Conservation (phyloP, 2,888 invertebrate genomes). For the Andrena minutula region DNA sequence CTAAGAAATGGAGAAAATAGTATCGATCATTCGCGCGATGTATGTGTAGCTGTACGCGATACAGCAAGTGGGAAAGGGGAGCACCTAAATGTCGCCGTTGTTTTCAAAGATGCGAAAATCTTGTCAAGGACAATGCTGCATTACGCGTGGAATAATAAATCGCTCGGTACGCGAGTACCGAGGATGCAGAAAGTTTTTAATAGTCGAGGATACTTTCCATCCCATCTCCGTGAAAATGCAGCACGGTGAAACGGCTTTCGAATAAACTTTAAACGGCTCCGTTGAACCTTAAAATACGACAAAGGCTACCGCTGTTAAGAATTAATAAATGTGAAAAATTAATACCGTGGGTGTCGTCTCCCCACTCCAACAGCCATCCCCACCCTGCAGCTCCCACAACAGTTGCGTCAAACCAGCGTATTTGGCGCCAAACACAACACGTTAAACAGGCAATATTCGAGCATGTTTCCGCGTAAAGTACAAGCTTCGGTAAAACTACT, state of each 20-base stretch:
- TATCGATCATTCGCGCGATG: conserved; percentile 31
- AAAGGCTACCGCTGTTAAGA: neutral
- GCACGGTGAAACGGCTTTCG: neutral
- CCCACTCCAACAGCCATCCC: neutral
- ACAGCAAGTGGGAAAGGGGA: neutral
- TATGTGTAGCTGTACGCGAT: neutral
- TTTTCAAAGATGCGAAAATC: conserved; percentile 41
- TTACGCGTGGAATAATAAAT: conserved; percentile 15
- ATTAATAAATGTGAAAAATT: neutral
- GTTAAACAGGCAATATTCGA: conserved; percentile 7
- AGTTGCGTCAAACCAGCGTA: conserved; percentile 15
- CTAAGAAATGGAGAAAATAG: conserved; percentile 34
- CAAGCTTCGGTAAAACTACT: neutral
- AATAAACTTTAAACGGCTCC: neutral
- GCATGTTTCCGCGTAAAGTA: neutral
- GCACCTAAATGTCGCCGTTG: conserved; percentile 24
- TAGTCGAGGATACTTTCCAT: too few relatives aligned
- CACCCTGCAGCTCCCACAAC: neutral
- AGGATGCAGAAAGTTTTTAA: neutral
- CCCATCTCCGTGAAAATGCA: neutral
- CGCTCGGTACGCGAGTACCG: neutral
- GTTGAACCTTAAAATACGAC: neutral
- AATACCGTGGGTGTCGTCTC: neutral
- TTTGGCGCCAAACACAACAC: conserved; percentile 12
- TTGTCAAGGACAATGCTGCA: conserved; percentile 40